Evolutionary conservation across 2,113 vertebrate species (phyloP).

Genomic region (Haliaeetus leucogaster): DNA sequence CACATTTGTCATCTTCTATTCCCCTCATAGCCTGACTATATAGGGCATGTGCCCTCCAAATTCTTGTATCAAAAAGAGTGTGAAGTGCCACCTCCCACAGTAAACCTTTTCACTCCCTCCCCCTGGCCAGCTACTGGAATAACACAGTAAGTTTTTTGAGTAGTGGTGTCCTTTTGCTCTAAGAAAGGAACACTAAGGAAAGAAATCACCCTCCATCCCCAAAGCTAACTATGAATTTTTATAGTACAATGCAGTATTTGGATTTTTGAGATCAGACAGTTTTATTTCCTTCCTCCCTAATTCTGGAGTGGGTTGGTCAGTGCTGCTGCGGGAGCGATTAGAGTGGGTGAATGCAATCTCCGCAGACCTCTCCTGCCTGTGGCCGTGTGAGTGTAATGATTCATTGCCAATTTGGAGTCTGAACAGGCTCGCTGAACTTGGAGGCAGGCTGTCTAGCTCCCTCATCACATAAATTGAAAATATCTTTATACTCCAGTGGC

Average conservation of each 20-base stretch:
- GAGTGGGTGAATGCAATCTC: neutral
- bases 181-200: neutral
- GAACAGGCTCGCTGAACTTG: constrained; percentile 34
- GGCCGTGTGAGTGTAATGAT: neutral
- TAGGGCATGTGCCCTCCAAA: neutral
- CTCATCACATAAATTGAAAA: constrained; percentile 38
- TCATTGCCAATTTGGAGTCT: constrained; percentile 51
- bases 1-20: constrained; percentile 2
- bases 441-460: constrained; percentile 52
- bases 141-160: neutral
- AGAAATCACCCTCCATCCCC: constrained; percentile 14
- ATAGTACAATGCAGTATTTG: neutral
- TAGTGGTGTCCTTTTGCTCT: neutral
- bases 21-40: neutral
- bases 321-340: neutral
- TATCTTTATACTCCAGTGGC: constrained; percentile 15
- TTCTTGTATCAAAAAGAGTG: neutral
- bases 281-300: neutral
- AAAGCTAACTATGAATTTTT: constrained; percentile 24
- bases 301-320: neutral
- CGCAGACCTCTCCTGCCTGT: constrained; percentile 36
- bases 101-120: neutral
- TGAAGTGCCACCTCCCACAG: constrained; percentile 5
- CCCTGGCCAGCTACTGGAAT: neutral
- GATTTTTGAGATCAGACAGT: constrained; percentile 18